A percentile compares a stretch with the other conserved stretches of the same genome.
phyloP scores from a whole-genome alignment of 2,113 vertebrate genomes.

The Oceanodroma tethys region DNA sequence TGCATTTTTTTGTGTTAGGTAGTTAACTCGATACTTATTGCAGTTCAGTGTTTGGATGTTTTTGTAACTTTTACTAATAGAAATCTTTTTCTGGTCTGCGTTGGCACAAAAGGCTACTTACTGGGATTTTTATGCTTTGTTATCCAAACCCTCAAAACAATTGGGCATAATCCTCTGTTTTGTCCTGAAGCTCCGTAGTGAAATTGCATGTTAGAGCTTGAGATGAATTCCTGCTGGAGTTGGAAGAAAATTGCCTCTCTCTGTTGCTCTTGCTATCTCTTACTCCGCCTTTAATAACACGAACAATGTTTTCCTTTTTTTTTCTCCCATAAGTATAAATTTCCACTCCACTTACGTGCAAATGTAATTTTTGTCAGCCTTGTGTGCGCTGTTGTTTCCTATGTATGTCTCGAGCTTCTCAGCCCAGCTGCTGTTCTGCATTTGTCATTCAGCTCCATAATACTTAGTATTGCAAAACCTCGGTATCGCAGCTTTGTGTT shows the following conservation, averaged over 20 bases:
- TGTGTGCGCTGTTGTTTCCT: not conserved
- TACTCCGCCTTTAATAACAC: not conserved
- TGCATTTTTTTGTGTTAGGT: not conserved
- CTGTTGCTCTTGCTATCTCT: not conserved
- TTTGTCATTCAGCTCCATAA: not conserved
- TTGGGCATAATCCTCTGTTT: not conserved
- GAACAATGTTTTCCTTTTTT: not conserved
- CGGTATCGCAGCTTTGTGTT: not conserved
- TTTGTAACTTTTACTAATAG: not conserved
- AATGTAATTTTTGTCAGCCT: not conserved
- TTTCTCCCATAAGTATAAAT: not conserved
- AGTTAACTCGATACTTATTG: not conserved
- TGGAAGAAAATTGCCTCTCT: not conserved
- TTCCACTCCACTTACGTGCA: slow-evolving; percentile 27
- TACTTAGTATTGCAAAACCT: not conserved
- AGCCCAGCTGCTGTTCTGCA: not conserved
- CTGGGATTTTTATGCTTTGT: not conserved
- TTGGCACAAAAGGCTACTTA: not conserved
- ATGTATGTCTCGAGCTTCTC: not conserved
- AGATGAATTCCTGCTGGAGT: not conserved
- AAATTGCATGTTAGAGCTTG: not conserved
- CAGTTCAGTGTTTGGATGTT: not conserved
- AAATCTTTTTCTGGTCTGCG: not conserved
- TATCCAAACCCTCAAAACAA: not conserved
- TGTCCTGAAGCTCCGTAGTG: not conserved